These are phyloP conservation scores for Caenorhabditis remanei DNA, from an alignment of 1,140 invertebrate genomes.

Conservation along the genomic window DNA sequence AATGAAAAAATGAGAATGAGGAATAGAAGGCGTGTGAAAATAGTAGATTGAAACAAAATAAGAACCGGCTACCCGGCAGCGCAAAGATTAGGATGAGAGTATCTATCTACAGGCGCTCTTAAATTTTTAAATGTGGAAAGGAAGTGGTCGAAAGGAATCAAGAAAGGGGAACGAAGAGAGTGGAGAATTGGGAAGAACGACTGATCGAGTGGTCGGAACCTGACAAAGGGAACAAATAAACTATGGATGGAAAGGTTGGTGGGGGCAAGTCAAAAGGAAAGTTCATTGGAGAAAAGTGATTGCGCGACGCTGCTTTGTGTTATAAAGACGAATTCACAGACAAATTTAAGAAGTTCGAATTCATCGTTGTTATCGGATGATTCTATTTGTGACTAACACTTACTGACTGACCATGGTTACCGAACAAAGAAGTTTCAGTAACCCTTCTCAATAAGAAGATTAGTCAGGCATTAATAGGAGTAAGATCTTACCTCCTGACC, in stretches of 20 bases:
- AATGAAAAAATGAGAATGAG: background rate
- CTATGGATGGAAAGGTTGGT: conserved; percentile 2
- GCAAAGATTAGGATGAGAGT: background rate
- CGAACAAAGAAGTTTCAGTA: background rate
- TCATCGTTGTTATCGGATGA: background rate
- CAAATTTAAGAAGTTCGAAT: background rate
- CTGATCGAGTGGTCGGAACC: conserved; percentile 45
- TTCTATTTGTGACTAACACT: background rate
- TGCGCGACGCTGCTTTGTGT: conserved; percentile 35
- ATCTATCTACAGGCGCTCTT: background rate
- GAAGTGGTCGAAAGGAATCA: conserved; percentile 23
- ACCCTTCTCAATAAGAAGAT: background rate
- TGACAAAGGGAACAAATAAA: conserved; percentile 52
- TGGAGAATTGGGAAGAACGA: conserved; percentile 6
- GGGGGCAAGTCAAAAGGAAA: conserved; percentile 10
- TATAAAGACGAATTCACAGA: background rate
- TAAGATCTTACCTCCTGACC: conserved; percentile 2
- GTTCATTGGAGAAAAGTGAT: conserved; percentile 31
- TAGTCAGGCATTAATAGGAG: background rate
- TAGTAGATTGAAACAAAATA: background rate
- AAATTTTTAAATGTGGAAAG: conserved; percentile 15
- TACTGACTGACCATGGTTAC: background rate
- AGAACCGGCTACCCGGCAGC: background rate
- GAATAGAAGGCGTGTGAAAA: background rate
- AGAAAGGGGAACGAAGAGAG: conserved; percentile 11